Evolutionary conservation across 2,113 vertebrate genomes (phyloP).

Genomic region (Myotis brandtii): DNA sequence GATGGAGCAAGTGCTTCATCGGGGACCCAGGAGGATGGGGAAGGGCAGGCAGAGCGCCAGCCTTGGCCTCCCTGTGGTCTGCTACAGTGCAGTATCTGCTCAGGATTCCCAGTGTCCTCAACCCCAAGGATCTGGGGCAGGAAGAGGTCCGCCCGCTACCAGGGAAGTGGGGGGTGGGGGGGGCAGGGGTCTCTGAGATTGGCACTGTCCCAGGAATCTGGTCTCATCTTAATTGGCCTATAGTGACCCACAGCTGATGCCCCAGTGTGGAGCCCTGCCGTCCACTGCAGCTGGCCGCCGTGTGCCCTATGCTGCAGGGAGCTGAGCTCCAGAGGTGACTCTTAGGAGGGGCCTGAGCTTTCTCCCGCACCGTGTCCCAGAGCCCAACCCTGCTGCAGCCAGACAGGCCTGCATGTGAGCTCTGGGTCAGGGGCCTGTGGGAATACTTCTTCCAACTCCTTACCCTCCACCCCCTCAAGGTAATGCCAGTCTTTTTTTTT

Average conservation of each 20-base stretch:
- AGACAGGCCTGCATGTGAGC: not conserved
- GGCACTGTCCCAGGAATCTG: conserved; percentile 27
- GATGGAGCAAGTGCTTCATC: not conserved
- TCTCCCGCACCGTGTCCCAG: rapidly evolving
- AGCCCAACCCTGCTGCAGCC: not conserved
- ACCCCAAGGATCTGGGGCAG: not conserved
- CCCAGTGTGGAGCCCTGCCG: not conserved
- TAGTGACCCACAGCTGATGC: not conserved
- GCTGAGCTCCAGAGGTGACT: not conserved
- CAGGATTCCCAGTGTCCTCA: not conserved
- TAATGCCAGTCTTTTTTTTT: not conserved
- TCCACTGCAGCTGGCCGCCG: not conserved
- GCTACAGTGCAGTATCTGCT: not conserved
- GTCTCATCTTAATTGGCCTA: not conserved
- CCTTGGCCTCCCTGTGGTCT: not conserved
- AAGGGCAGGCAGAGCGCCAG: not conserved
- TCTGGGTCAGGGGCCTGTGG: not conserved
- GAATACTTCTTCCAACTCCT: not conserved
- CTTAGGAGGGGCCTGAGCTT: not conserved
- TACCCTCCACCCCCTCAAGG: not conserved
- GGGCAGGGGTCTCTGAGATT: not conserved
- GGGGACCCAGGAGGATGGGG: not conserved
- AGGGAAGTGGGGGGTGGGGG: not conserved
- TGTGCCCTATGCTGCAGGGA: not conserved
- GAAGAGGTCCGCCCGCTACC: not conserved